A percentile compares a stretch with the other conserved stretches of the same genome.
Evolutionary conservation across 2,113 vertebrate genomes (phyloP).

Genomic region (Neodontobutis hainanensis): DNA sequence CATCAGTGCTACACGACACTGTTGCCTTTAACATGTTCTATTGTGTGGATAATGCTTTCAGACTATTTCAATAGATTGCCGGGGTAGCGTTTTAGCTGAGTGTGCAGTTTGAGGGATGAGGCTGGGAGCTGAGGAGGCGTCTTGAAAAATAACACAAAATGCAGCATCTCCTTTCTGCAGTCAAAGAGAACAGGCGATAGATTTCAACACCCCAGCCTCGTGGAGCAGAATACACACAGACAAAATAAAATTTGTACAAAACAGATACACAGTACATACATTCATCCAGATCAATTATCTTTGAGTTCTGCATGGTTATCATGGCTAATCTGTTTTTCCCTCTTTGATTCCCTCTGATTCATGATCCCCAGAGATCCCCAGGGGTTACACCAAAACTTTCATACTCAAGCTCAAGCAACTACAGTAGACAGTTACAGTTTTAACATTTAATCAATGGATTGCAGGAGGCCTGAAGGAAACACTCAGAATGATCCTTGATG

Average conservation of each 20-base stretch:
- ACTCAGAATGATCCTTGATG: conserved; percentile 14
- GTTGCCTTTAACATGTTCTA: conserved; percentile 70
- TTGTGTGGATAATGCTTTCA: conserved; percentile 73
- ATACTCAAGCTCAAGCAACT: conserved; percentile 6
- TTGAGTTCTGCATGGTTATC: not conserved
- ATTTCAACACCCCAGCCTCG: conserved; percentile 42
- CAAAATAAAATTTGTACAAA: not conserved
- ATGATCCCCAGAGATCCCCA: no score
- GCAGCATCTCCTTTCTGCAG: conserved; percentile 71
- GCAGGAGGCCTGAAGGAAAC: conserved; percentile 9
- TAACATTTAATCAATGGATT: conserved; percentile 17
- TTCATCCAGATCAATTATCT: conserved; percentile 8
- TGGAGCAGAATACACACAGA: conserved; percentile 39
- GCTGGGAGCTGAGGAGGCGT: conserved; percentile 75
- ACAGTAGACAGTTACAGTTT: not conserved
- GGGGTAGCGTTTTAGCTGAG: conserved; percentile 73
- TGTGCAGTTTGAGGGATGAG: conserved; percentile 76
- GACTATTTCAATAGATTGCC: conserved; percentile 78
- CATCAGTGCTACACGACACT: conserved; percentile 66
- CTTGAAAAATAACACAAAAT: conserved; percentile 77
- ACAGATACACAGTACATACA: not conserved
- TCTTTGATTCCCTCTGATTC: not conserved
- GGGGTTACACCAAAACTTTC: not conserved
- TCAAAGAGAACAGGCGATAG: conserved; percentile 60
- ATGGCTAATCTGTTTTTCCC: not conserved